Conservation (phyloP, 2,888 invertebrate genomes). For the Diadegma fenestrale region DNA sequence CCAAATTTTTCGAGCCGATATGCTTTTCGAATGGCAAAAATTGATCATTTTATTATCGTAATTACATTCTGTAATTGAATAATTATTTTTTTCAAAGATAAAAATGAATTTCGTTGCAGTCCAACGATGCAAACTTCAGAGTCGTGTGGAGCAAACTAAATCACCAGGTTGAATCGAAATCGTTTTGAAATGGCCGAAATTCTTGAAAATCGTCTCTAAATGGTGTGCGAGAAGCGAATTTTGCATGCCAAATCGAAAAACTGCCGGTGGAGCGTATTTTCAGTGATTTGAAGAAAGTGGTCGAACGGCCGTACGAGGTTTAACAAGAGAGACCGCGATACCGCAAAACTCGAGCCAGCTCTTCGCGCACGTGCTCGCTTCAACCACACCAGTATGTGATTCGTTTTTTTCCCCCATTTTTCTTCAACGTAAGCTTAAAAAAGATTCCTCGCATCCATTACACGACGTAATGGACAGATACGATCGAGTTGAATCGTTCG, state of each 20-base stretch:
- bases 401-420: neutral
- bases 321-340: constrained; percentile 35
- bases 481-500: neutral
- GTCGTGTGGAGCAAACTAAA: no score
- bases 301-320: constrained; percentile 29
- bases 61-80: no score
- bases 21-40: no score
- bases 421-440: neutral
- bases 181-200: neutral
- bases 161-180: neutral
- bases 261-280: constrained; percentile 28
- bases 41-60: no score
- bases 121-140: no score
- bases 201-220: neutral
- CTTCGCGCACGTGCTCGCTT: constrained; percentile 25
- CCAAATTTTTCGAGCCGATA: no score
- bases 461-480: constrained; percentile 2
- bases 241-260: neutral
- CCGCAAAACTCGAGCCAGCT: constrained; percentile 44
- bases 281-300: constrained; percentile 29
- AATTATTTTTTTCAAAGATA: no score
- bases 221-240: neutral
- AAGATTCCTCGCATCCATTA: neutral
- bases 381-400: constrained; percentile 23
- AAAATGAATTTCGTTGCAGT: no score